A percentile compares a stretch with the other conserved stretches of the same genome.
phyloP scores from a whole-genome alignment of 2,797 vertebrate genomes.

The Okamejei kenojei region DNA sequence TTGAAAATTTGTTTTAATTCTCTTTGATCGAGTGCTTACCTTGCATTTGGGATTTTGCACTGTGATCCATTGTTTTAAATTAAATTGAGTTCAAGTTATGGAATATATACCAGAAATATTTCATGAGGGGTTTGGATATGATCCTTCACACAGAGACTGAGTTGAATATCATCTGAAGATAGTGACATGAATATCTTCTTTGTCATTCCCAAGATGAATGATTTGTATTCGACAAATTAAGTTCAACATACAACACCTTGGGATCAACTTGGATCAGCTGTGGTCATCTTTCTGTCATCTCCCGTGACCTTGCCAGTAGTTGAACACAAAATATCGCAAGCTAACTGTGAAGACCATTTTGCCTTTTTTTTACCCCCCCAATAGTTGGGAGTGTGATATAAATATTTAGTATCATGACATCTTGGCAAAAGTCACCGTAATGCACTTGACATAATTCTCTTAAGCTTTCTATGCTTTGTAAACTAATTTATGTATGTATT shows the following conservation, averaged over 20 bases:
- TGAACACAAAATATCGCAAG: neutral
- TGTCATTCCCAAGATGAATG: neutral
- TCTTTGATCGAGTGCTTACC: neutral
- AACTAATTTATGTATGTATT: neutral
- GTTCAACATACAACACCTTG: neutral
- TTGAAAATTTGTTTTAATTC: neutral
- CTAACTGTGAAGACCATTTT: conserved; percentile 2
- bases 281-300: neutral
- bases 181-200: neutral
- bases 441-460: neutral
- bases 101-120: neutral
- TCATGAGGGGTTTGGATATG: neutral
- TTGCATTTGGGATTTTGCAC: neutral
- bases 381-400: neutral
- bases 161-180: neutral
- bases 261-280: neutral
- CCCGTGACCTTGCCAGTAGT: neutral
- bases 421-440: neutral
- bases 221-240: neutral
- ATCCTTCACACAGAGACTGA: neutral
- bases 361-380: neutral
- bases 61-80: neutral
- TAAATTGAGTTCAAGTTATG: neutral
- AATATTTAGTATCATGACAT: neutral
- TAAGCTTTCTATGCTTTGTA: neutral